Conservation (phyloP, 2,888 invertebrate genomes). For the Scaptomyza reducta region DNA sequence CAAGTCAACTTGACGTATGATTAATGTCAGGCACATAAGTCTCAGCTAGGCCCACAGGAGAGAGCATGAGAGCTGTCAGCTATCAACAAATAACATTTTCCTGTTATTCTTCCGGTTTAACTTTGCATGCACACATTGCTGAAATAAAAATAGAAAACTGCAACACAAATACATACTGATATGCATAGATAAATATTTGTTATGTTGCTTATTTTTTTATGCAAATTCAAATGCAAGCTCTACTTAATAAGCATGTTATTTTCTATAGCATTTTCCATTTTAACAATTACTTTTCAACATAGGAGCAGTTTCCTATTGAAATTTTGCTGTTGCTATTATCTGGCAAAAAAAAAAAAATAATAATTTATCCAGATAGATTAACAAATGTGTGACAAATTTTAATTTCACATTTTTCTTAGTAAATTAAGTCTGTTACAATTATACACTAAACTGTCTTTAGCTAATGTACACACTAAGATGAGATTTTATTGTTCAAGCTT, state of each 20-base stretch:
- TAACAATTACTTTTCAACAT: constrained; percentile 15
- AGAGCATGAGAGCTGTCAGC: constrained; percentile 16
- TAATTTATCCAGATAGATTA: constrained; percentile 3
- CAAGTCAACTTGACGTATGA: constrained; percentile 49
- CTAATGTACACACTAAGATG: neutral
- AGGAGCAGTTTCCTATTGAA: constrained; percentile 3
- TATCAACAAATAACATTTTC: constrained; percentile 50
- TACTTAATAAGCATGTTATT: constrained; percentile 28
- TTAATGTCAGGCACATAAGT: constrained; percentile 56
- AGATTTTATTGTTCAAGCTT: no score
- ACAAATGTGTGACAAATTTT: neutral
- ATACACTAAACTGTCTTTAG: neutral
- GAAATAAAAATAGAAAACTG: constrained; percentile 25
- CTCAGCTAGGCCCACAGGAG: constrained; percentile 15
- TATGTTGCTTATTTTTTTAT: constrained; percentile 52
- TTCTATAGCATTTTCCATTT: constrained; percentile 11
- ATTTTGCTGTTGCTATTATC: neutral
- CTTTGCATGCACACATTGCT: constrained; percentile 29
- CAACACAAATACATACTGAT: constrained; percentile 3
- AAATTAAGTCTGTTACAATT: no score
- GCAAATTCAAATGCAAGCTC: constrained; percentile 47
- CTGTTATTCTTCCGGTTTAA: constrained; percentile 47
- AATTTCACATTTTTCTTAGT: no score
- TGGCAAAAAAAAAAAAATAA: neutral
- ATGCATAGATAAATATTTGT: constrained; percentile 47